Evolutionary conservation across 2,888 invertebrate species (phyloP).

Genomic region (Coelopa pilipes): DNA sequence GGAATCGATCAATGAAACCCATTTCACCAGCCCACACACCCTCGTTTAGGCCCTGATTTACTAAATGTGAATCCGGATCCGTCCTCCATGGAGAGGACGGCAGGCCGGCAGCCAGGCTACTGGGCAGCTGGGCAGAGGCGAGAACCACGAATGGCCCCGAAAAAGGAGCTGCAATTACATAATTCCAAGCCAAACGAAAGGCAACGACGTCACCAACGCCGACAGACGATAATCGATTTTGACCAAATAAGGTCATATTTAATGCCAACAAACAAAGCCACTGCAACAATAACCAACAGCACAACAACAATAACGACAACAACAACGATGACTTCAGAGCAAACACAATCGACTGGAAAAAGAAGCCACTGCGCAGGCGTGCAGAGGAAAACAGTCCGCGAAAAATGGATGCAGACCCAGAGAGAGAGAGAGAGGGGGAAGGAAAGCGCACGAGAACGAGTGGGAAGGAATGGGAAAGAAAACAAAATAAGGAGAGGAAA

Average conservation of each 20-base stretch:
- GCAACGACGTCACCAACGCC: background rate
- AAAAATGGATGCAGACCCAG: background rate
- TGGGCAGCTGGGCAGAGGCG: too few relatives aligned
- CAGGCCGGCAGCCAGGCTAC: too few relatives aligned
- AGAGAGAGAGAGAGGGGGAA: background rate
- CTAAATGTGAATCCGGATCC: too few relatives aligned
- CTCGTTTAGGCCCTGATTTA: too few relatives aligned
- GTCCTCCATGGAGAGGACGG: too few relatives aligned
- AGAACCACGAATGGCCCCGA: background rate
- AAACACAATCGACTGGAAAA: slow-evolving; percentile 17
- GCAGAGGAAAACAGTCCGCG: background rate
- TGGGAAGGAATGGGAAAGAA: background rate
- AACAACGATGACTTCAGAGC: background rate
- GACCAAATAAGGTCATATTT: slow-evolving; percentile 36
- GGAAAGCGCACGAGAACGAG: slow-evolving; percentile 12
- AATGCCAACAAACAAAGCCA: slow-evolving; percentile 18
- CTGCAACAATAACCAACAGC: background rate
- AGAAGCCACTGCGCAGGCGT: slow-evolving; percentile 34
- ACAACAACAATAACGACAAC: background rate
- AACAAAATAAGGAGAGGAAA: background rate
- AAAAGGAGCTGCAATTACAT: slow-evolving; percentile 18
- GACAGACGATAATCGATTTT: slow-evolving; percentile 34
- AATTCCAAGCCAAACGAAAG: slow-evolving; percentile 9
- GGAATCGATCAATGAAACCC: too few relatives aligned
- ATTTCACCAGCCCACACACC: too few relatives aligned